Evolutionary conservation across 2,113 vertebrate species (phyloP).

Genomic region (Tringa solitaria): DNA sequence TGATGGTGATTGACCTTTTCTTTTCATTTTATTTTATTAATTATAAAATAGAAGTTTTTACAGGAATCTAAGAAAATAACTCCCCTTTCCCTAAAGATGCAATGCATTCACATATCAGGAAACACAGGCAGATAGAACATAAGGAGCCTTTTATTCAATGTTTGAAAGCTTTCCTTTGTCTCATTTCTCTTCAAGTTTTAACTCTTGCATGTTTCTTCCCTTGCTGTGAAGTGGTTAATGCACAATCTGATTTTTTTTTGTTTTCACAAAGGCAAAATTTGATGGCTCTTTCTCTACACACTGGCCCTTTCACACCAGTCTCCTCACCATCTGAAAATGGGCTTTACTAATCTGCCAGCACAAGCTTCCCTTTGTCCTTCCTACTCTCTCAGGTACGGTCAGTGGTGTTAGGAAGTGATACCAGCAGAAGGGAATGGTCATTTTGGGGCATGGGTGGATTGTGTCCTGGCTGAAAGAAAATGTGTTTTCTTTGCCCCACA

Average conservation of each 20-base stretch:
- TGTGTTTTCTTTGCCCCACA: background rate
- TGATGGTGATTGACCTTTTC: background rate
- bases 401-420: background rate
- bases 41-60: background rate
- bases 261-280: background rate
- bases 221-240: background rate
- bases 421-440: background rate
- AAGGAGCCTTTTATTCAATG: background rate
- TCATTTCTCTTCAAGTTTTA: background rate
- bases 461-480: background rate
- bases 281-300: background rate
- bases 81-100: background rate
- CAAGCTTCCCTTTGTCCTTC: constrained; percentile 18
- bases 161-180: constrained; percentile 22
- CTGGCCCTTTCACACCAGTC: background rate
- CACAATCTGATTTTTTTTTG: background rate
- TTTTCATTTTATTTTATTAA: constrained; percentile 9
- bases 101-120: background rate
- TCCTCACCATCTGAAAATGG: background rate
- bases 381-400: background rate
- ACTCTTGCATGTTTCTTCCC: background rate
- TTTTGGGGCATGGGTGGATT: background rate
- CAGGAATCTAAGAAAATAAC: background rate
- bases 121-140: background rate
- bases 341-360: background rate